Evolutionary conservation across 1,140 invertebrate species (phyloP).

Genomic region (Psix sp.): DNA sequence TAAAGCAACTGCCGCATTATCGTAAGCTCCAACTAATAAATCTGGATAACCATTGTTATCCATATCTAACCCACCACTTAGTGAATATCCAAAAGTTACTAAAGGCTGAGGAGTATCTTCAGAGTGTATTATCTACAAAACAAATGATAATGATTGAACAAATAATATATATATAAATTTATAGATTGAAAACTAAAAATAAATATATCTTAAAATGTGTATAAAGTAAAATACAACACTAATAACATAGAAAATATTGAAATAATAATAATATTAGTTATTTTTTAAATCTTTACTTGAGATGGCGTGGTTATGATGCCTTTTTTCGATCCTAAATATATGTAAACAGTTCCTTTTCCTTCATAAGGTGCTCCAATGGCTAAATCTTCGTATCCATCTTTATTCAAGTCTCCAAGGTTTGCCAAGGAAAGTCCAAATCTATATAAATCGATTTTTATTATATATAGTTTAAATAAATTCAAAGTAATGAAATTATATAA

Average conservation of each 20-base stretch:
- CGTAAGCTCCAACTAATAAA: slow-evolving; percentile 92
- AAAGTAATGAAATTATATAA: too few species aligned
- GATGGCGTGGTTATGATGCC: slow-evolving; percentile 86
- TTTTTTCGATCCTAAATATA: slow-evolving; percentile 87
- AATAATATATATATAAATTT: too few species aligned
- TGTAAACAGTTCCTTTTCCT: slow-evolving; percentile 88
- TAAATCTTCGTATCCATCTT: slow-evolving; percentile 92
- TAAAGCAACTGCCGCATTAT: slow-evolving; percentile 84
- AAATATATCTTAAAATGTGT: too few species aligned
- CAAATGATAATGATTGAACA: background rate
- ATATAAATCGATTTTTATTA: background rate
- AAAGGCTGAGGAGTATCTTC: slow-evolving; percentile 78
- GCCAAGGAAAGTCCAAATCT: slow-evolving; percentile 92
- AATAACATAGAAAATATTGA: too few species aligned
- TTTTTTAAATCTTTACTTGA: slow-evolving; percentile 78
- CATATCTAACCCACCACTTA: slow-evolving; percentile 92
- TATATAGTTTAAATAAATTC: too few species aligned
- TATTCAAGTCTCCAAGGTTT: slow-evolving; percentile 92
- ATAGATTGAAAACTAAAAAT: too few species aligned
- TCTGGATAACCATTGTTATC: slow-evolving; percentile 95
- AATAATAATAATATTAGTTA: too few species aligned
- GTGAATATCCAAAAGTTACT: slow-evolving; percentile 90
- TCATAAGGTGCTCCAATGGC: slow-evolving; percentile 96
- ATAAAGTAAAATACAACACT: too few species aligned
- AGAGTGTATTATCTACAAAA: slow-evolving; percentile 77